Conservation (phyloP, 2,888 invertebrate species). For the Tortrix viridana region DNA sequence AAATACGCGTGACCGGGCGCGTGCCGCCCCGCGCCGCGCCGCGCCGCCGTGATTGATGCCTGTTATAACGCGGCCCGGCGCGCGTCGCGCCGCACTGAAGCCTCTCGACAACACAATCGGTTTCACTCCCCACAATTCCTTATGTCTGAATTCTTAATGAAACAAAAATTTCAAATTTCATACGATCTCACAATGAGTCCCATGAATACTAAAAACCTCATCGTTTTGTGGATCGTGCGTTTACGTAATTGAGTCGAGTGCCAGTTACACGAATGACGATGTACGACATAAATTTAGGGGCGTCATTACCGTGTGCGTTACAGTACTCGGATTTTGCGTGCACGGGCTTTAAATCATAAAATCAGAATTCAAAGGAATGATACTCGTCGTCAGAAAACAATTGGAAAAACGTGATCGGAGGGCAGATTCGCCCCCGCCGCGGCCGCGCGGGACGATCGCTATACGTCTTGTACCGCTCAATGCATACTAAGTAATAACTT, state of each 20-base stretch:
- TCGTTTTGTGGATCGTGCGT: slow-evolving; percentile 70
- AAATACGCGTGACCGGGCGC: slow-evolving; percentile 51
- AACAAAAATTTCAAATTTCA: slow-evolving; percentile 83
- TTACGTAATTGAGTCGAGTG: slow-evolving; percentile 71
- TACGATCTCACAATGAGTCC: slow-evolving; percentile 71
- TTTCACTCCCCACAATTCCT: slow-evolving; percentile 74
- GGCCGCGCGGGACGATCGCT: slow-evolving; percentile 65
- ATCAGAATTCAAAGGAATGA: slow-evolving; percentile 81
- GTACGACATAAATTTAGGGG: slow-evolving; percentile 61
- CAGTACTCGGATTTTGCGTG: slow-evolving; percentile 48
- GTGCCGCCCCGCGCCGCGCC: slow-evolving; percentile 43
- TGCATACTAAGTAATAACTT: slow-evolving; percentile 81
- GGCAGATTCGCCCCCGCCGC: slow-evolving; percentile 56
- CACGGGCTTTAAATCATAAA: slow-evolving; percentile 70
- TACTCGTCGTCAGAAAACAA: slow-evolving; percentile 83
- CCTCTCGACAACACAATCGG: slow-evolving; percentile 50
- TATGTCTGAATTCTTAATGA: slow-evolving; percentile 81
- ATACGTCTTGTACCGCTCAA: slow-evolving; percentile 71
- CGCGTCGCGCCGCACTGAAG: slow-evolving; percentile 41
- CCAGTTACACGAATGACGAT: slow-evolving; percentile 70
- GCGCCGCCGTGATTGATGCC: slow-evolving; percentile 52
- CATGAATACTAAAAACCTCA: slow-evolving; percentile 83
- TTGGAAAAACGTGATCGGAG: slow-evolving; percentile 78
- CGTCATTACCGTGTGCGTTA: slow-evolving; percentile 54
- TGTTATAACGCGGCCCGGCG: slow-evolving; percentile 50